A percentile compares a stretch with the other conserved stretches of the same genome.
These are phyloP conservation scores for Pipa parva DNA, from an alignment of 2,113 vertebrate genomes.

Conservation along the genomic window DNA sequence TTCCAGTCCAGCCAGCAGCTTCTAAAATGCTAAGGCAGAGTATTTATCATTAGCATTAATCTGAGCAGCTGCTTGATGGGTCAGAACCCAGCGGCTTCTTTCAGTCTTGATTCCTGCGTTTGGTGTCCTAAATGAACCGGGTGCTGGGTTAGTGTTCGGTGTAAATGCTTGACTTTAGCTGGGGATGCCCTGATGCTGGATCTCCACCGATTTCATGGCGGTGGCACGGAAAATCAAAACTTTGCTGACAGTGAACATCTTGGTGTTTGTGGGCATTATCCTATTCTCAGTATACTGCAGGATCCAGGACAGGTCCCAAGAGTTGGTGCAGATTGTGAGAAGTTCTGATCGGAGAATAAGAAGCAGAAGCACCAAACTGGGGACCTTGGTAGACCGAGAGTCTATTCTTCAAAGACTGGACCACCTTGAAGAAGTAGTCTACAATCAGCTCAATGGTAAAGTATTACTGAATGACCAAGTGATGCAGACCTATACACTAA, in stretches of 20 bases:
- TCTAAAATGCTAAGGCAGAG: background rate
- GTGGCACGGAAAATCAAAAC: constrained; percentile 96
- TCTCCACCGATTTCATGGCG: constrained; percentile 78
- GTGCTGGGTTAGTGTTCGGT: constrained; percentile 41
- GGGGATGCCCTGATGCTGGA: constrained; percentile 53
- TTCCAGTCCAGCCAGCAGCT: background rate
- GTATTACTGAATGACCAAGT: background rate
- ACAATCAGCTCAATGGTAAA: constrained; percentile 92
- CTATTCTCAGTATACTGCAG: constrained; percentile 97
- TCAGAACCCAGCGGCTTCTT: background rate
- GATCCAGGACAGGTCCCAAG: constrained; percentile 88
- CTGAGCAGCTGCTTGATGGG: background rate
- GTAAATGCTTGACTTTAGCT: constrained; percentile 59
- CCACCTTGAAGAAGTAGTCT: constrained; percentile 94
- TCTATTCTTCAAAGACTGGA: constrained; percentile 92
- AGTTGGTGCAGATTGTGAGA: constrained; percentile 82
- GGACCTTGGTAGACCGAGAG: constrained; percentile 78
- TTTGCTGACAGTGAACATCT: constrained; percentile 97
- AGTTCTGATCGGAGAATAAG: constrained; percentile 77
- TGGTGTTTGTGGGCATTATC: constrained; percentile 92
- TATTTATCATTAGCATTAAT: background rate
- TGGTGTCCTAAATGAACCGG: constrained; percentile 17
- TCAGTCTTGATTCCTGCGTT: background rate
- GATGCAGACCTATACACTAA: background rate
- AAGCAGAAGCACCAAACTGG: constrained; percentile 76